These are phyloP conservation scores for Hartigia nigra DNA, from an alignment of 2,888 invertebrate species.

Conservation along the genomic window DNA sequence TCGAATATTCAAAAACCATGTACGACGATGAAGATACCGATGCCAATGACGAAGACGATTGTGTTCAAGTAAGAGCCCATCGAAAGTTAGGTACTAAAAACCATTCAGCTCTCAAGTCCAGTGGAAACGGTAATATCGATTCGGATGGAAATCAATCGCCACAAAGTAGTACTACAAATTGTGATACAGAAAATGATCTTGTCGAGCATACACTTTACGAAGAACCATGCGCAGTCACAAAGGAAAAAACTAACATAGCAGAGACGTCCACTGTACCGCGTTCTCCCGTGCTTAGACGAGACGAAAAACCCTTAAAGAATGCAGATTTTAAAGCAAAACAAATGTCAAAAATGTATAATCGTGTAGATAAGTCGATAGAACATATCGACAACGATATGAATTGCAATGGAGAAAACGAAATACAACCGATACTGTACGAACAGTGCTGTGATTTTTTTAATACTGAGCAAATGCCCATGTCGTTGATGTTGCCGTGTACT, in stretches of 20 bases:
- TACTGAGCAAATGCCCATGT: conserved; percentile 1
- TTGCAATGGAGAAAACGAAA: conserved; percentile 22
- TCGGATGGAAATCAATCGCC: conserved; percentile 24
- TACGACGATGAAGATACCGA: conserved; percentile 16
- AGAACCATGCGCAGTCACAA: conserved; percentile 15
- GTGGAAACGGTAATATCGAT: conserved; percentile 29
- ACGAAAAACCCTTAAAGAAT: not conserved
- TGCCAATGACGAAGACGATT: not conserved
- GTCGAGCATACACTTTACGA: conserved; percentile 38
- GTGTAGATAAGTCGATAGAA: conserved; percentile 11
- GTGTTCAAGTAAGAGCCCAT: not conserved
- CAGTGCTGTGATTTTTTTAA: conserved; percentile 50
- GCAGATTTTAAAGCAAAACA: not conserved
- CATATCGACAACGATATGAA: conserved; percentile 17
- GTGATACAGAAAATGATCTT: conserved; percentile 30
- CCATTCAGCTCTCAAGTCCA: conserved; percentile 19
- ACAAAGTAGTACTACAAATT: conserved; percentile 7
- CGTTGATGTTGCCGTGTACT: not conserved
- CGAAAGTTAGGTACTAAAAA: conserved; percentile 13
- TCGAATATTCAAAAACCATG: conserved; percentile 11
- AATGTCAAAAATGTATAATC: not conserved
- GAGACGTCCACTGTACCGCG: not conserved
- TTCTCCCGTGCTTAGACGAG: not conserved
- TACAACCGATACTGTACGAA: conserved; percentile 44
- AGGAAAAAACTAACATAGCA: not conserved